These are phyloP conservation scores for Botia almorhae DNA, from an alignment of 2,797 vertebrate genomes.

Conservation along the genomic window DNA sequence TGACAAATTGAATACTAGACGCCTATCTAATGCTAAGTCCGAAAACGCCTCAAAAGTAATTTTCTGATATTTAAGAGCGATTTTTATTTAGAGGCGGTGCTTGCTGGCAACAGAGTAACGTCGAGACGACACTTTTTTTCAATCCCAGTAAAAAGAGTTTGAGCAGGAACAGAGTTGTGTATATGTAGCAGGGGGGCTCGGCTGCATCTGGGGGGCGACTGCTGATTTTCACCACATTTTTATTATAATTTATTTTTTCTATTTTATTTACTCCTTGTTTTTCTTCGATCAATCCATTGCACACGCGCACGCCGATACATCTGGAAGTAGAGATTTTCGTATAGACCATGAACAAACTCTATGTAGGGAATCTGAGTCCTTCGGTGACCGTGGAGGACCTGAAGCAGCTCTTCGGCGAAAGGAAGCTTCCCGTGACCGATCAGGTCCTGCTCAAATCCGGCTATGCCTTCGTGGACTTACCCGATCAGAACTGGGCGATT, in stretches of 20 bases:
- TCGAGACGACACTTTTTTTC: conserved; percentile 81
- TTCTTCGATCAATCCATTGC: conserved; percentile 65
- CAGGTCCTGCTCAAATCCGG: conserved; percentile 92
- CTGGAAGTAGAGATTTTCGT: conserved; percentile 70
- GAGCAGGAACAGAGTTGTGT: conserved; percentile 82
- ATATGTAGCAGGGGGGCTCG: conserved; percentile 73
- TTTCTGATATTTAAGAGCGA: conserved; percentile 76
- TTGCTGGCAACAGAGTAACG: conserved; percentile 81
- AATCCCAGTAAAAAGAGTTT: conserved; percentile 83
- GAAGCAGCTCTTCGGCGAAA: conserved; percentile 90
- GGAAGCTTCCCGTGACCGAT: conserved; percentile 88
- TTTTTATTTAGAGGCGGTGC: conserved; percentile 85
- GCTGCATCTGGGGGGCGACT: conserved; percentile 75
- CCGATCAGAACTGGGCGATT: conserved; percentile 94
- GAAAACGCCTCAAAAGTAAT: conserved; percentile 76
- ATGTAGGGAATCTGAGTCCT: conserved; percentile 95
- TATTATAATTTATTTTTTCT: conserved; percentile 54
- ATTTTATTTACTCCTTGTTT: conserved; percentile 59
- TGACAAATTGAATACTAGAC: conserved; percentile 1
- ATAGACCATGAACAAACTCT: conserved; percentile 95
- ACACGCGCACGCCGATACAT: conserved; percentile 63
- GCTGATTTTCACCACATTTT: conserved; percentile 68
- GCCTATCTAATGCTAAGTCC: conserved; percentile 39
- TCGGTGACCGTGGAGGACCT: conserved; percentile 93
- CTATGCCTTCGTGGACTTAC: conserved; percentile 96